Evolutionary conservation across 2,113 vertebrate species (phyloP).

Genomic region (Odontophorus gujanensis): DNA sequence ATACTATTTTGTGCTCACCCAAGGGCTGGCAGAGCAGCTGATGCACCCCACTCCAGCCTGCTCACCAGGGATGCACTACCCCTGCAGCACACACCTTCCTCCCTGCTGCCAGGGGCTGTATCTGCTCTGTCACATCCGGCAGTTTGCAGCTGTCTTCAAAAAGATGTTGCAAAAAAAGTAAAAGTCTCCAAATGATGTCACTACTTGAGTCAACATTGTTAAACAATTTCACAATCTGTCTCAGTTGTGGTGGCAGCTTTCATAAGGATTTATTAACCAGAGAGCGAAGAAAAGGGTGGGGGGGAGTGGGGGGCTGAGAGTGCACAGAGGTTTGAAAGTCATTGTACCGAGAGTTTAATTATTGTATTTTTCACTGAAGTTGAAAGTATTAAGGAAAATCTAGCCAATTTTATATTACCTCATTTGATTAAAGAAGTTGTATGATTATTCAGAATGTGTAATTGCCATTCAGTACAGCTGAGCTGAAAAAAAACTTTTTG

Average conservation of each 20-base stretch:
- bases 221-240: conserved; percentile 71
- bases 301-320: not conserved
- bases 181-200: conserved; percentile 65
- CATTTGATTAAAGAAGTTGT: conserved; percentile 69
- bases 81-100: not conserved
- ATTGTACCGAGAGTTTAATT: conserved; percentile 74
- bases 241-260: conserved; percentile 63
- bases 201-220: conserved; percentile 73
- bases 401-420: conserved; percentile 60
- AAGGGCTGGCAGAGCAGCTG: not conserved
- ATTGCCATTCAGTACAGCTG: conserved; percentile 42
- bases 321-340: conserved; percentile 63
- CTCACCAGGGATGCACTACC: not conserved
- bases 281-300: not conserved
- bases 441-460: conserved; percentile 61
- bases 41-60: not conserved
- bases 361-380: conserved; percentile 75
- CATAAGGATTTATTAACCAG: conserved; percentile 75
- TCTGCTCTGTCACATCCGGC: not conserved
- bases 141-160: conserved; percentile 7
- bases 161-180: conserved; percentile 22
- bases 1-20: not conserved
- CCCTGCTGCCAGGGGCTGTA: not conserved
- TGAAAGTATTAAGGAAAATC: conserved; percentile 63
- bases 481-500: conserved; percentile 9